Evolutionary conservation across 2,888 invertebrate genomes (phyloP).

Genomic region (Parnassius orleans): DNA sequence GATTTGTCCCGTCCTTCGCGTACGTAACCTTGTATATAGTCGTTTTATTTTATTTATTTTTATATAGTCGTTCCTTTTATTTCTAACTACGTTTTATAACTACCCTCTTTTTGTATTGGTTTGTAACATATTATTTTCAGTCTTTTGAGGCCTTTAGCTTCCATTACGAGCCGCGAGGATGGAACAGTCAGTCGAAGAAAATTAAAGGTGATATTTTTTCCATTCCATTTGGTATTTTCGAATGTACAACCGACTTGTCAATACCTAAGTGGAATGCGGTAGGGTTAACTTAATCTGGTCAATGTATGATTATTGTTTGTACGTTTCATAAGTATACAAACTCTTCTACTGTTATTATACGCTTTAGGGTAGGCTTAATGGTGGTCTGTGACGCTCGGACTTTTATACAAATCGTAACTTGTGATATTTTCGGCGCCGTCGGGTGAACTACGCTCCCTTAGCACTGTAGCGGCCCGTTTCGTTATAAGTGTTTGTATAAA

Average conservation of each 20-base stretch:
- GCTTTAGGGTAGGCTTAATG: constrained; percentile 67
- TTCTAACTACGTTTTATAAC: constrained; percentile 34
- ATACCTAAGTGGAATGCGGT: constrained; percentile 27
- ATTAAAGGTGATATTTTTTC: constrained; percentile 65
- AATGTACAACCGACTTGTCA: constrained; percentile 18
- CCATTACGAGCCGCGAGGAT: constrained; percentile 31
- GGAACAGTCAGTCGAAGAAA: constrained; percentile 43
- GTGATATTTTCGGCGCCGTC: constrained; percentile 34
- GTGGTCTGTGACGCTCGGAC: constrained; percentile 46
- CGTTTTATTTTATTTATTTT: constrained; percentile 38
- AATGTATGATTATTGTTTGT: constrained; percentile 60
- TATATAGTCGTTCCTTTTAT: constrained; percentile 27
- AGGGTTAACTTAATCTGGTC: constrained; percentile 60
- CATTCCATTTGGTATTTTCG: constrained; percentile 45
- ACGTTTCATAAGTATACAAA: constrained; percentile 61
- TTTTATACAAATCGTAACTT: constrained; percentile 37
- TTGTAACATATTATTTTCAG: constrained; percentile 35
- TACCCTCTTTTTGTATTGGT: constrained; percentile 34
- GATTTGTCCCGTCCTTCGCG: constrained; percentile 49
- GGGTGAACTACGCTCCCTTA: neutral
- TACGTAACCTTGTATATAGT: constrained; percentile 57
- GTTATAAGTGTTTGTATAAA: constrained; percentile 37
- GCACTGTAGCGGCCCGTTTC: constrained; percentile 1
- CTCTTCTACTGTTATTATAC: constrained; percentile 58
- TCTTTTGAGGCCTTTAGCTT: constrained; percentile 31